Base-by-base conservation (phyloP, 2,888 invertebrate genomes). In the Drosophila longiperda region DNA sequence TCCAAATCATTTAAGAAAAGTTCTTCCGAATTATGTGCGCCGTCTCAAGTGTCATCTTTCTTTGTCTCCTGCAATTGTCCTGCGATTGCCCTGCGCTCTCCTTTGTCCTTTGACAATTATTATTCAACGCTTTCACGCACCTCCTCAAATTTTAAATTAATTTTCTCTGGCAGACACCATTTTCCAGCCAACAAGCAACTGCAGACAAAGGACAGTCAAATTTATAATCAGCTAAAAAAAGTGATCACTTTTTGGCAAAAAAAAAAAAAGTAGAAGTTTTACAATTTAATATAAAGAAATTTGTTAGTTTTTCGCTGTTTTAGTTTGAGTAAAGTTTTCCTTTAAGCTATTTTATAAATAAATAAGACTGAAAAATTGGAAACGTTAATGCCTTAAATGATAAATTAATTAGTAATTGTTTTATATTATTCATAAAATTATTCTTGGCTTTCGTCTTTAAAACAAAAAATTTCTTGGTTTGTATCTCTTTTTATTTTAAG, bases 21-120 rank as follows among this genome's bases (percentile, higher is more conserved):
- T 66, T 68, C 48, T 75, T 66, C 49, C 68, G 55, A 87, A 74
- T 83, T 77, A 87, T 81, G 82, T 73, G 38, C 81, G 42, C 58
- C 55, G 89, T 89, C 84, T 89, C 87, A 81, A 89, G 82, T 87
- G 87, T 87, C 85, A 87, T 84, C 75, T 75, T 81, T 89, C 75
- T 75, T 83, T 83, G 84, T 89, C 80, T 68, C 20, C 9, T 12
- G 50, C 77, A 67, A 64, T 66, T 54, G 67, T 73, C 80, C 66
- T 71, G 70, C n/a, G 50, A 59, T 57, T 42, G 70, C 61, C 23
- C 66, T 66, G 48, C 45, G 57, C 32, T 29, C 20, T 54, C 26
- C 26, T 26, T 26, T 69, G 85, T 71, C 76, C 61, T 78, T 81
- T 89, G 84, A 73, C 83, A 87, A 80, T 89, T 84, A 75, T 83